Evolutionary conservation across 2,113 vertebrate species (phyloP), one percentile per base, ranked within the genome.

Genomic region (Noturus placidus): DNA sequence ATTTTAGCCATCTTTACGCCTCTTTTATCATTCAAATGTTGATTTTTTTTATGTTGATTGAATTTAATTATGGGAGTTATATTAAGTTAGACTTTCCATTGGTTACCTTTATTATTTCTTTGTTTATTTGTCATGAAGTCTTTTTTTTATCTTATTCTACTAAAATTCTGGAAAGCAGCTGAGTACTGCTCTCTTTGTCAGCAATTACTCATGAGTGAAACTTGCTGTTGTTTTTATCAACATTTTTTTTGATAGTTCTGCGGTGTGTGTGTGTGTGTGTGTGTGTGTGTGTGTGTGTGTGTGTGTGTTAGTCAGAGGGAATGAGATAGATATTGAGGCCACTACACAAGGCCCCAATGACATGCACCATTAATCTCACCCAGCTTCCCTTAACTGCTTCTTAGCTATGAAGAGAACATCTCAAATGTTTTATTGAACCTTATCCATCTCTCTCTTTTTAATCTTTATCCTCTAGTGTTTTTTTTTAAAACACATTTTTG

Each of bases 341-440:
- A 65, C 82, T 85, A 87, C 86, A 88, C 76, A 30, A 89, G 87
- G 87, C 89, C 89, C 90, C 93, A 90, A 91, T 93, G 91, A 91
- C 92, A 90, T 91, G 86, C 90, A 92, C 90, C 90, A 93, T 94
- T 92, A 93, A 86, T 65, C 91, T 92, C 88, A 88, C 82, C 84
- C 79, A 76, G 33, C 89, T 89, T 91, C 90, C 91, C 84, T 57
- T 82, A 86, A 87, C 91, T 69, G 91, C 84, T 91, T 91, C 85
- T 84, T 92, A 82, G 65, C 76, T 67, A 86, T 84, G 72, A 88
- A 82, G 72, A n/a, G 57, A 90, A 83, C 81, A 61, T 82, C 77
- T 84, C 85, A 84, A 82, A 70, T 69, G 70, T 74, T 85, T 83
- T 72, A 27, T 25, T 78, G 61, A 86, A 82, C 42, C 65, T 57